These are phyloP conservation scores for Hypomecis atomaria DNA, from an alignment of 2,888 invertebrate species.

Conservation along the genomic window DNA sequence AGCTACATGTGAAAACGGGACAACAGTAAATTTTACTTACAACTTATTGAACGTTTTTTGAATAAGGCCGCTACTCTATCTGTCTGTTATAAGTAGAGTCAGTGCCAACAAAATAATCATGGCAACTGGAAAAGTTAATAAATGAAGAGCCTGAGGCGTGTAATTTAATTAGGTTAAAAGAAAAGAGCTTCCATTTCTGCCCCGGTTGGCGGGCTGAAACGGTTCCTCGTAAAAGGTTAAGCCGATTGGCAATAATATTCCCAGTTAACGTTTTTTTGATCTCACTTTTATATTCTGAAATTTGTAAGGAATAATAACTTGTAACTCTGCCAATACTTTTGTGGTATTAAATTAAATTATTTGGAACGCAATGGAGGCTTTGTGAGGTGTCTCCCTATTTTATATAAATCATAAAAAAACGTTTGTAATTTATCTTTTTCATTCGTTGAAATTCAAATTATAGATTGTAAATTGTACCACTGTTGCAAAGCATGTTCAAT, in stretches of 20 bases:
- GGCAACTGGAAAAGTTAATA: slow-evolving; percentile 15
- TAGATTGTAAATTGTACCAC: no score
- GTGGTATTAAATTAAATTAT: slow-evolving; percentile 3
- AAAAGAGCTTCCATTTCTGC: slow-evolving; percentile 18
- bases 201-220: slow-evolving; percentile 19
- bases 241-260: slow-evolving; percentile 32
- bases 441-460: no score
- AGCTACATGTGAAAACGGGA: no score
- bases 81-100: no score
- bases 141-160: slow-evolving; percentile 17
- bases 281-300: slow-evolving; percentile 20
- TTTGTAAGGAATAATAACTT: slow-evolving; percentile 17
- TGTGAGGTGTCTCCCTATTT: background rate
- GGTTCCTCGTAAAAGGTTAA: slow-evolving; percentile 32
- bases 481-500: no score
- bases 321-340: slow-evolving; percentile 4
- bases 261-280: slow-evolving; percentile 21
- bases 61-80: background rate
- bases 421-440: background rate
- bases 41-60: background rate
- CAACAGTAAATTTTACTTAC: background rate
- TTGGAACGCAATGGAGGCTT: background rate
- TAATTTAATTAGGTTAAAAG: slow-evolving; percentile 36
- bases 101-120: slow-evolving; percentile 1
- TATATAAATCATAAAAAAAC: background rate